Evolutionary conservation across 2,797 vertebrate species (phyloP), one percentile per base, ranked within the genome.

Genomic region (Mus minutoides): DNA sequence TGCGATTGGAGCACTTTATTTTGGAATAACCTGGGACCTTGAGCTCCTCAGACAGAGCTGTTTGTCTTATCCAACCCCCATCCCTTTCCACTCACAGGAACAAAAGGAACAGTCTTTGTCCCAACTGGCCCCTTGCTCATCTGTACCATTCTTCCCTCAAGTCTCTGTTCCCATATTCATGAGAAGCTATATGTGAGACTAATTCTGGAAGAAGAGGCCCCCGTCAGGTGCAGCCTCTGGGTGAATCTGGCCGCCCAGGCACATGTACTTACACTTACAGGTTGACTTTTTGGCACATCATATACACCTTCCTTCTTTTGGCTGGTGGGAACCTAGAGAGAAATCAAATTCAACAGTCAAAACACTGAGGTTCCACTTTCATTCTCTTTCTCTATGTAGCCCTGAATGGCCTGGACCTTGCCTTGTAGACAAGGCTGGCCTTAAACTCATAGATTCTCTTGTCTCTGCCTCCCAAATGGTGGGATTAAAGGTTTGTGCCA

Each of bases 271-370:
- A 99, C 99, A 99, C 99, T 99, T 99, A 99, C 99, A 99, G 99
- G 99, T 99, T 99, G 99, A 99, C 99, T 99, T 99, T 99, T 99
- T 99, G 99, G 99, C 99, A 99, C 99, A 98, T 99, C 99, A 99
- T 99, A 99, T 99, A 99, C 99, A 98, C 99, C 99, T 99, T 99
- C 99, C 98, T 99, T 99, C 99, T 99, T 99, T 99, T 99, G 99
- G 99, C 99, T 99, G 99, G 99, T 99, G 98, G 99, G 99, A 98
- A 99, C 99, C 99, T 99, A 97, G 83, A 84, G 95, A 64, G 97
- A 98, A 98, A 98, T 75, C 76, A 97, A 97, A 98, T 83, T 56
- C 21, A 77, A 13, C 19, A 69, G 91, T 98, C 90, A 98, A 69
- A 77, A 92, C 26, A 54, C n/a, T 37, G n/a, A 22, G 22, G 26